phyloP scores from a whole-genome alignment of 1,140 invertebrate species.

The Drosophila kohkoa region DNA sequence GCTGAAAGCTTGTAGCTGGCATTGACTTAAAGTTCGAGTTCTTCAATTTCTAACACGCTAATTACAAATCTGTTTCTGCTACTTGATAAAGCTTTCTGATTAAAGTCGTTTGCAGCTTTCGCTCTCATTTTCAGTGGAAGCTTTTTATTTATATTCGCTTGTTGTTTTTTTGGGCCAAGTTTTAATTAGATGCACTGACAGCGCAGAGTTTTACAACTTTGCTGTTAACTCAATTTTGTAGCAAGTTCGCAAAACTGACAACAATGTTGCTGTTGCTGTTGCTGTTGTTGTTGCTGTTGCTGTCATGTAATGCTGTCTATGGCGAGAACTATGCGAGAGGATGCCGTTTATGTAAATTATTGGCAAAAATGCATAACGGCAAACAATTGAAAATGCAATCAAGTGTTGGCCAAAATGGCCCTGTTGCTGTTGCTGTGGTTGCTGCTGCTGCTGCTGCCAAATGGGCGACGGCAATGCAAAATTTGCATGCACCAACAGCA shows the following conservation, averaged over 20 bases:
- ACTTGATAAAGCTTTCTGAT: background rate
- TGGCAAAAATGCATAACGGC: conserved; percentile 82
- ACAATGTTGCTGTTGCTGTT: conserved; percentile 17
- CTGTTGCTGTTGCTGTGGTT: conserved; percentile 27
- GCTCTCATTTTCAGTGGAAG: background rate
- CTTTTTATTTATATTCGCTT: background rate
- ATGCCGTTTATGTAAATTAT: conserved; percentile 77
- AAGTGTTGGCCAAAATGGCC: conserved; percentile 78
- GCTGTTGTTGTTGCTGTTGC: conserved; percentile 1
- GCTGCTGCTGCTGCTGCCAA: conserved; percentile 49
- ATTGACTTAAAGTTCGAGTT: no score
- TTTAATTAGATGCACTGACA: conserved; percentile 11
- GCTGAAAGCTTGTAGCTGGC: no score
- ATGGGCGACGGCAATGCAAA: conserved; percentile 46
- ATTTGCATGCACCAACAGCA: conserved; percentile 62
- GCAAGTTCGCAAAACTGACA: conserved; percentile 26
- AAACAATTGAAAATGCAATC: conserved; percentile 82
- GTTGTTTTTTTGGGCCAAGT: background rate
- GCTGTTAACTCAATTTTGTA: conserved; percentile 17
- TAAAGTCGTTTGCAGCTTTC: conserved; percentile 3
- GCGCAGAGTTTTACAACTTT: conserved; percentile 3
- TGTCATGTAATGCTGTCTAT: conserved; percentile 35
- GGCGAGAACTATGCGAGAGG: conserved; percentile 30
- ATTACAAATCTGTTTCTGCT: background rate
- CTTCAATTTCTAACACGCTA: background rate